Percentiles rank a stretch among this genome's conserved stretches.
These are phyloP conservation scores for Chinchilla lanigera DNA, from an alignment of 2,113 vertebrate genomes.

Conservation along the genomic window DNA sequence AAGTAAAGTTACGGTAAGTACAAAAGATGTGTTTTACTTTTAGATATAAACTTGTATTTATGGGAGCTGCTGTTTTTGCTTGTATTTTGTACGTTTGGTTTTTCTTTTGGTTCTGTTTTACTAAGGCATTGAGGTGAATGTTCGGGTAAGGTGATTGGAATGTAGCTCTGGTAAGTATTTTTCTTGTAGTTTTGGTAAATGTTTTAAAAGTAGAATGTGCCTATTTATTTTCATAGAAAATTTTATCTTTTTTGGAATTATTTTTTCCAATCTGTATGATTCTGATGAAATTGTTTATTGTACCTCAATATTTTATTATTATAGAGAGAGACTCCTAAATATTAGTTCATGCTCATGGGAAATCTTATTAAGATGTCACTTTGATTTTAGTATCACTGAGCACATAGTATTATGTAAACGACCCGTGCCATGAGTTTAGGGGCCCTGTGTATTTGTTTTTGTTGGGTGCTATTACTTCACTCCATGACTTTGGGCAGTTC, in stretches of 20 bases:
- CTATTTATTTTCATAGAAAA: constrained; percentile 30
- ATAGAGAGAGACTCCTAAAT: background rate
- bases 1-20: constrained; percentile 99
- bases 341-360: background rate
- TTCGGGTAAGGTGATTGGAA: constrained; percentile 31
- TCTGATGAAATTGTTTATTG: background rate
- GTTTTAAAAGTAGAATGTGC: constrained; percentile 37
- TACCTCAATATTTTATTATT: background rate
- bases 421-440: background rate
- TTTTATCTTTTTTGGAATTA: background rate
- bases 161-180: constrained; percentile 52
- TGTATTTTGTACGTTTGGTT: constrained; percentile 38
- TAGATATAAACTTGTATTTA: constrained; percentile 43
- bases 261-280: background rate
- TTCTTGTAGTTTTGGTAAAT: background rate
- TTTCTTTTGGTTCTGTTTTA: constrained; percentile 49
- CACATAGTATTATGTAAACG: background rate
- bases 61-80: constrained; percentile 8
- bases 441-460: background rate
- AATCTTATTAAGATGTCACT: constrained; percentile 16
- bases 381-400: constrained; percentile 31
- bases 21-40: constrained; percentile 80
- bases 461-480: background rate
- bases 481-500: constrained; percentile 7
- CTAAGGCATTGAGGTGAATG: constrained; percentile 4